Evolutionary conservation across 2,113 vertebrate species (phyloP), one percentile per base, ranked within the genome.

Genomic region (Rynchops niger): DNA sequence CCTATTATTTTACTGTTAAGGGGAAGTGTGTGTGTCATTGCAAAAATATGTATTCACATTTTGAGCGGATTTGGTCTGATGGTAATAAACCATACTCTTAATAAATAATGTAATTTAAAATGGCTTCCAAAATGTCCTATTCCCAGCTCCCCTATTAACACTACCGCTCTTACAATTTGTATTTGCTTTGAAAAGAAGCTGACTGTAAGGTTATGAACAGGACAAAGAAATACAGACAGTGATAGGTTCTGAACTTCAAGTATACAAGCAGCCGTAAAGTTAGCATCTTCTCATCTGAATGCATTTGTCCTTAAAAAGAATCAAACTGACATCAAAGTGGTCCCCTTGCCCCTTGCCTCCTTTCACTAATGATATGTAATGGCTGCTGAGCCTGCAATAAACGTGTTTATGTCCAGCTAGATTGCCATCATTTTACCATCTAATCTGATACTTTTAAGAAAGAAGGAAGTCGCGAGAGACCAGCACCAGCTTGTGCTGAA

Each of bases 401-500:
- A 93, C 2, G 34, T 94, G 95, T 95, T 95, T 88, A 67, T 97
- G 98, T 97, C 98, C 95, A 93, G 95, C 97, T 84, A 70, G 85
- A 97, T 97, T 95, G 88, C 95, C 97, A 95, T 98, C 97, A 98
- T 95, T 95, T 97, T 90, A 95, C 71, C 81, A 89, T 20, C 85
- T 82, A 91, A 81, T 86, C 90, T 53, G 92, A 93, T 70, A 76
- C 80, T 86, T 32, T 32, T 15, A 84, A 73, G 95, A 90, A 86
- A 83, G 74, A 81, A 95, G 67, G 22, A 90, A 98, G 96, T 97
- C 95, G 76, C 76, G 76, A 94, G 98, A 97, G 98, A 98, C 97
- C 97, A 97, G 98, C 98, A 98, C 97, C 99, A 98, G 98, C 89
- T 96, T 85, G 96, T 92, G 98, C 98, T 98, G 93, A 97, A 98